phyloP scores from a whole-genome alignment of 2,797 vertebrate genomes.

The Aldrovandia affinis region DNA sequence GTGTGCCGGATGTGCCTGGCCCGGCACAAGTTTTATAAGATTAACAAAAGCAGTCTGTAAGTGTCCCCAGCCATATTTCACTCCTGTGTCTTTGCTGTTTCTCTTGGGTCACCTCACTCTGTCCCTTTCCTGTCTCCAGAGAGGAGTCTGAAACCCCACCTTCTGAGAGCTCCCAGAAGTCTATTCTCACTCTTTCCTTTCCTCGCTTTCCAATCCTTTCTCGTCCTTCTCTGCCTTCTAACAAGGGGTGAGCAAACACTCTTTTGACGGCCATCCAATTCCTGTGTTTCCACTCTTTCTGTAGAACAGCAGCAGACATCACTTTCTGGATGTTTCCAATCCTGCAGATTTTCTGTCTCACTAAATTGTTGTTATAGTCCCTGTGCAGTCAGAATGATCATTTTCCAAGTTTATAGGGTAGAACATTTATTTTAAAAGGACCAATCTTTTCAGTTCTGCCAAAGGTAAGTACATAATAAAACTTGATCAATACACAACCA shows the following conservation, averaged over 20 bases:
- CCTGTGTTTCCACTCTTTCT: conserved; percentile 12
- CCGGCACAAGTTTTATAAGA: conserved; percentile 96
- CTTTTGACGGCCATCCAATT: conserved; percentile 50
- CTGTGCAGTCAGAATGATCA: background rate
- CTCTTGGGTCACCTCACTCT: conserved; percentile 57
- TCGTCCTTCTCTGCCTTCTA: conserved; percentile 84
- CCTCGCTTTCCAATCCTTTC: conserved; percentile 90
- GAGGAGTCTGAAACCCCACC: conserved; percentile 81
- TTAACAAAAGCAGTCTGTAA: conserved; percentile 95
- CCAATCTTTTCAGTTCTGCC: background rate
- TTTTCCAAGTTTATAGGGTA: background rate
- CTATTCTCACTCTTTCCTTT: conserved; percentile 88
- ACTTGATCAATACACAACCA: no score
- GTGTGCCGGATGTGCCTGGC: conserved; percentile 96
- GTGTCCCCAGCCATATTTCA: conserved; percentile 60
- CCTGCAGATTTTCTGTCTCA: background rate
- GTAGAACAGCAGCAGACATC: background rate
- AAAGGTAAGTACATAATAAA: background rate
- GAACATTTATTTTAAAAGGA: background rate
- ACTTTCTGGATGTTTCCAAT: background rate
- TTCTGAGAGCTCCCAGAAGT: conserved; percentile 87
- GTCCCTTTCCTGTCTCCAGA: conserved; percentile 78
- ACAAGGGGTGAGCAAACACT: conserved; percentile 84
- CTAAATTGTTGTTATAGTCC: background rate
- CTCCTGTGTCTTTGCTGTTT: background rate